These are phyloP conservation scores for Urosaurus nigricauda DNA, from an alignment of 2,797 vertebrate species.

Conservation along the genomic window DNA sequence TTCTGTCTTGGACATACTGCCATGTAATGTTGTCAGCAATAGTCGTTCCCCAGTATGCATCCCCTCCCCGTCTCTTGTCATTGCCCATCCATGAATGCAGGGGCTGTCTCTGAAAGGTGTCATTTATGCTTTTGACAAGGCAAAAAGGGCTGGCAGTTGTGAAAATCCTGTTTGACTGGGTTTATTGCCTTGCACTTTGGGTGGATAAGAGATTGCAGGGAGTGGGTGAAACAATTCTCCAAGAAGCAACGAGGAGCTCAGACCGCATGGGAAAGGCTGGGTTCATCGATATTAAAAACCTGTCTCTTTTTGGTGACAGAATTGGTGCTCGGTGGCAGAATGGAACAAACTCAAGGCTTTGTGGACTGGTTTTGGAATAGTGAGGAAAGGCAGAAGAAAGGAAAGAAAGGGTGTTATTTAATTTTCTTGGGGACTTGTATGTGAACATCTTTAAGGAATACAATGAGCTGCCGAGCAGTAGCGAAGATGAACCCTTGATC, in stretches of 20 bases:
- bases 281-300: not conserved
- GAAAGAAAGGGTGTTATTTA: not conserved
- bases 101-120: constrained; percentile 33
- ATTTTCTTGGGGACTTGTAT: not conserved
- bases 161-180: constrained; percentile 16
- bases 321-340: not conserved
- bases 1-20: constrained; percentile 4
- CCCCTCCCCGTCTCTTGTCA: not conserved
- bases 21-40: not conserved
- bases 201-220: not conserved
- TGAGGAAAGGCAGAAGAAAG: not conserved
- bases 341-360: not conserved
- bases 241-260: constrained; percentile 29
- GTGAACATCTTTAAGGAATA: not conserved
- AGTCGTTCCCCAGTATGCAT: not conserved
- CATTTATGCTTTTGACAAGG: constrained; percentile 44
- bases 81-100: constrained; percentile 31
- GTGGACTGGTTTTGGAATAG: not conserved
- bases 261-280: not conserved
- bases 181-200: constrained; percentile 47
- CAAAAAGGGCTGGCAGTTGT: not conserved
- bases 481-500: not conserved
- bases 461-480: not conserved
- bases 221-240: constrained; percentile 3
- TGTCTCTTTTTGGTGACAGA: constrained; percentile 5